These are phyloP conservation scores for Calliopsis andreniformis DNA, from an alignment of 1,140 invertebrate species.

Conservation along the genomic window DNA sequence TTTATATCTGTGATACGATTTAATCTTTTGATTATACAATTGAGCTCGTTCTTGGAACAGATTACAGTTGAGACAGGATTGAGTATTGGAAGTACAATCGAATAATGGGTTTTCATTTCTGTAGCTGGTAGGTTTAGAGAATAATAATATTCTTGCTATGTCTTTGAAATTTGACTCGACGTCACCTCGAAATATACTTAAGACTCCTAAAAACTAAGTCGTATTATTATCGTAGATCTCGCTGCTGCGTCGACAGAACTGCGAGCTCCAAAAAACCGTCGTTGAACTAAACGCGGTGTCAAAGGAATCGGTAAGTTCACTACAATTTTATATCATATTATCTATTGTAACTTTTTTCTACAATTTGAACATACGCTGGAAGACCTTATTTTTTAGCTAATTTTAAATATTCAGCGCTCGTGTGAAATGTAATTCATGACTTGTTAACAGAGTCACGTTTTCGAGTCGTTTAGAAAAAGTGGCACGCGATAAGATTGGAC, in stretches of 20 bases:
- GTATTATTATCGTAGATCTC: conserved; percentile 69
- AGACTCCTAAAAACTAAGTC: background rate
- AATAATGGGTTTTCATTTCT: too few species aligned
- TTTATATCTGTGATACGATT: background rate
- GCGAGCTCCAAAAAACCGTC: conserved; percentile 75
- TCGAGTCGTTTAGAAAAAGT: background rate
- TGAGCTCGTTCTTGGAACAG: too few species aligned
- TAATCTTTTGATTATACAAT: background rate
- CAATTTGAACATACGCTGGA: background rate
- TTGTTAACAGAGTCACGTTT: background rate
- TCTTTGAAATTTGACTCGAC: background rate
- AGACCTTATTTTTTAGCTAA: background rate
- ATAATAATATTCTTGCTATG: background rate
- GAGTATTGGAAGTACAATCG: too few species aligned
- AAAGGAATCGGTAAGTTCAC: conserved; percentile 73
- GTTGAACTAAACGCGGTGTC: conserved; percentile 73
- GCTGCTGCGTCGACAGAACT: conserved; percentile 74
- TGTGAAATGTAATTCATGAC: background rate
- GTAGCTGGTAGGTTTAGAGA: too few species aligned
- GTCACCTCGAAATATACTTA: too few species aligned
- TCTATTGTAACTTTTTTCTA: too few species aligned
- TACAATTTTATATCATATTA: background rate
- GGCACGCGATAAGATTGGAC: background rate
- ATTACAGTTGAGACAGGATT: too few species aligned
- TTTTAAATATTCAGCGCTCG: conserved; percentile 1